Percentiles rank a stretch among this genome's conserved stretches.
Conservation (phyloP, 2,797 vertebrate species). For the Anableps anableps region DNA sequence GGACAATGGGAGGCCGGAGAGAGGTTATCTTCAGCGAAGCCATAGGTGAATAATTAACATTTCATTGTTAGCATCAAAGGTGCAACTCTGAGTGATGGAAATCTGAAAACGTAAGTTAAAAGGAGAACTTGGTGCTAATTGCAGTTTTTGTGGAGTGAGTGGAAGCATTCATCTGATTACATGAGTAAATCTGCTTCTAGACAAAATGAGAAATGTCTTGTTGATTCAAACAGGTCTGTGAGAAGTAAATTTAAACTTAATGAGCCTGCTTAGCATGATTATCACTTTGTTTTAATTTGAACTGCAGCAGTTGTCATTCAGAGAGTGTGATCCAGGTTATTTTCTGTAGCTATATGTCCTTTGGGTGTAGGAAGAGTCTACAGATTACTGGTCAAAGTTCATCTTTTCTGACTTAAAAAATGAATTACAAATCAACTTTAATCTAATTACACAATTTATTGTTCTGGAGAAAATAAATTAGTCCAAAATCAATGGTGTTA, state of each 20-base stretch:
- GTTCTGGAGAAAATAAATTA: not conserved
- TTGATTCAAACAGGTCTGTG: conserved; percentile 30
- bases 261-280: conserved; percentile 32
- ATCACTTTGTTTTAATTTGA: conserved; percentile 17
- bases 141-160: conserved; percentile 18
- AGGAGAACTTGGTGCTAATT: conserved; percentile 26
- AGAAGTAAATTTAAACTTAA: conserved; percentile 32
- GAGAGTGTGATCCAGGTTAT: not conserved
- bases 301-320: not conserved
- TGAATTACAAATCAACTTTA: too few relatives aligned
- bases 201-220: conserved; percentile 36
- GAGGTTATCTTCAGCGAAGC: conserved; percentile 9
- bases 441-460: not conserved
- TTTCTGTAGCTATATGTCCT: not conserved
- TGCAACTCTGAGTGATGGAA: not conserved
- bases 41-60: conserved; percentile 30
- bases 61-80: conserved; percentile 16
- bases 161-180: conserved; percentile 32
- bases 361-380: not conserved
- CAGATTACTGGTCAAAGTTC: not conserved
- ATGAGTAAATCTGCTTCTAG: conserved; percentile 26
- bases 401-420: not conserved
- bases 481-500: too few relatives aligned
- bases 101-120: conserved; percentile 6
- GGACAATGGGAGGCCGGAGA: not conserved